Evolutionary conservation across 2,888 invertebrate genomes (phyloP).

Genomic region (Oeneis ivallda): DNA sequence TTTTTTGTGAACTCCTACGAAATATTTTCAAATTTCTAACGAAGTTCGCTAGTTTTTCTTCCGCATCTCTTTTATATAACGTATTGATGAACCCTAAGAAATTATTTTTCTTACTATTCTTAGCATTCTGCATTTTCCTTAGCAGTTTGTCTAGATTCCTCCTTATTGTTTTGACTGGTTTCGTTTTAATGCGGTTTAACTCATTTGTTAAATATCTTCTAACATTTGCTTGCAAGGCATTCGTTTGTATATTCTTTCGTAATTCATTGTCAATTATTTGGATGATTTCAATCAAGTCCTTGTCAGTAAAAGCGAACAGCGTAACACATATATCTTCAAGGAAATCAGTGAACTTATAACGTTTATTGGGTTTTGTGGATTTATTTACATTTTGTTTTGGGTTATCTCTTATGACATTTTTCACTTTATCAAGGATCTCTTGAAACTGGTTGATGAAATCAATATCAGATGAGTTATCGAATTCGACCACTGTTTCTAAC

Average conservation of each 20-base stretch:
- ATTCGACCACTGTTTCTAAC: slow-evolving; percentile 58
- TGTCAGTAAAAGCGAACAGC: slow-evolving; percentile 48
- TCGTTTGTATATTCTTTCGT: slow-evolving; percentile 48
- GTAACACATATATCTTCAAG: slow-evolving; percentile 43
- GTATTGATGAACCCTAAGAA: slow-evolving; percentile 51
- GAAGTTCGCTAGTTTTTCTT: slow-evolving; percentile 42
- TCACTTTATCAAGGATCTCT: slow-evolving; percentile 48
- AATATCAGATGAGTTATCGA: slow-evolving; percentile 48
- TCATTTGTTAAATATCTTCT: slow-evolving; percentile 44
- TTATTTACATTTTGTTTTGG: slow-evolving; percentile 7
- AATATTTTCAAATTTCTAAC: slow-evolving; percentile 47
- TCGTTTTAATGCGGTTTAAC: slow-evolving; percentile 42
- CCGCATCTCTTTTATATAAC: slow-evolving; percentile 45
- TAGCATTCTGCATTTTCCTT: slow-evolving; percentile 35
- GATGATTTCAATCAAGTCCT: slow-evolving; percentile 49
- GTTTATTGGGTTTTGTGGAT: slow-evolving; percentile 6
- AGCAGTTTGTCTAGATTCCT: slow-evolving; percentile 39
- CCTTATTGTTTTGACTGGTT: slow-evolving; percentile 42
- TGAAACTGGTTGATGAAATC: slow-evolving; percentile 51
- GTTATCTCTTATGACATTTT: slow-evolving; percentile 31
- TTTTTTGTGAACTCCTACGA: slow-evolving; percentile 41
- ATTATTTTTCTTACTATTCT: slow-evolving; percentile 32
- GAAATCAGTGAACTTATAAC: slow-evolving; percentile 52
- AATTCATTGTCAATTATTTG: slow-evolving; percentile 48
- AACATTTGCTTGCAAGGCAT: slow-evolving; percentile 43